phyloP scores from a whole-genome alignment of 1,140 invertebrate genomes.

The Rhopalosiphum padi region DNA sequence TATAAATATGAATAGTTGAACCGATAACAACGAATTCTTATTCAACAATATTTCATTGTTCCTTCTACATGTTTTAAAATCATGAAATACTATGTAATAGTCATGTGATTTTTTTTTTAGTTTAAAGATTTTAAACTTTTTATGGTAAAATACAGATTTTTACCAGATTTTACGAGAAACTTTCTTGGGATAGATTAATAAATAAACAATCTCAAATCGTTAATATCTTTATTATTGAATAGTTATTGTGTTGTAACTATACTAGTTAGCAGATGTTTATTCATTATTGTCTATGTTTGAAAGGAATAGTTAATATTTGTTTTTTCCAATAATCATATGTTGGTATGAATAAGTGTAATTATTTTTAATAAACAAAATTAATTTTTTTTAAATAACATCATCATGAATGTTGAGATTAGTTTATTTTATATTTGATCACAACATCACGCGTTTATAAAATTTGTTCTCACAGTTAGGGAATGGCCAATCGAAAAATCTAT shows the following conservation, averaged over 20 bases:
- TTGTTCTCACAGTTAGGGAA: slow-evolving; percentile 38
- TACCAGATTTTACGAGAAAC: not conserved
- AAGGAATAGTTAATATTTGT: not conserved
- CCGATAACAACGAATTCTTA: not conserved
- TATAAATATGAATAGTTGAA: not conserved
- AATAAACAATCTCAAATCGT: not conserved
- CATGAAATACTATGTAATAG: no score
- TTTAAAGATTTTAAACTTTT: not conserved
- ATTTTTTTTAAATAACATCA: not conserved
- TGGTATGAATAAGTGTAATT: not conserved
- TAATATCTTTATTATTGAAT: not conserved
- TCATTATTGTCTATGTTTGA: not conserved
- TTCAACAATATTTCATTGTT: not conserved
- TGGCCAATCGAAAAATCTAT: slow-evolving; percentile 45
- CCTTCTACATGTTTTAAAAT: not conserved
- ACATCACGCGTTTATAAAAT: not conserved
- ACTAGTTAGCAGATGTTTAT: not conserved
- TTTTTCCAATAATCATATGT: not conserved
- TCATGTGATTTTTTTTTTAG: not conserved
- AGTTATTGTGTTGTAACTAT: not conserved
- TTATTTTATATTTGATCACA: not conserved
- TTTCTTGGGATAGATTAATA: not conserved
- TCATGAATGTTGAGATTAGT: not conserved
- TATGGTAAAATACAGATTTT: not conserved
- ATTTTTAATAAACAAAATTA: not conserved